Evolutionary conservation across 2,113 vertebrate species (phyloP).

Genomic region (Heterotis niloticus): DNA sequence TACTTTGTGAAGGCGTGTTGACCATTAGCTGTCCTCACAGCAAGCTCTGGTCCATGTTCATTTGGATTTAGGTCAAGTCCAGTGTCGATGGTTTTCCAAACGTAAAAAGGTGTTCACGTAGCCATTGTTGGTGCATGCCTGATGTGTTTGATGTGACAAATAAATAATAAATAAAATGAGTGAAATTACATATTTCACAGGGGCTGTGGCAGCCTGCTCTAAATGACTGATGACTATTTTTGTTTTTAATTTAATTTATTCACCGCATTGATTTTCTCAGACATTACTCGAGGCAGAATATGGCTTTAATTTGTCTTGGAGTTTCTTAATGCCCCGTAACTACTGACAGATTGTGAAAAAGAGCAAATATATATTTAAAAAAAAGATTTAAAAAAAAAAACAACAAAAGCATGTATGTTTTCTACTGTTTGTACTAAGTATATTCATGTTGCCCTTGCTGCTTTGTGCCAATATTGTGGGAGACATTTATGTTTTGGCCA

Average conservation of each 20-base stretch:
- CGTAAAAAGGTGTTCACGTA: slow-evolving; percentile 52
- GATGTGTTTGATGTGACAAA: slow-evolving; percentile 68
- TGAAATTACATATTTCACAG: slow-evolving; percentile 29
- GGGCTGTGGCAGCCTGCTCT: slow-evolving; percentile 49
- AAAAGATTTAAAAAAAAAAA: slow-evolving; percentile 42
- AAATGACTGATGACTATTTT: slow-evolving; percentile 31
- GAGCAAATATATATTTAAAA: slow-evolving; percentile 67
- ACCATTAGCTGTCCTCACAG: slow-evolving; percentile 49
- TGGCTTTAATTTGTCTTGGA: slow-evolving; percentile 58
- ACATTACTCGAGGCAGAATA: slow-evolving; percentile 55
- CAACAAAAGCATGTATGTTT: slow-evolving; percentile 71
- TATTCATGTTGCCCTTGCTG: slow-evolving; percentile 71
- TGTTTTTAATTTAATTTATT: slow-evolving; percentile 25
- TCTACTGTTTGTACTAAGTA: slow-evolving; percentile 73
- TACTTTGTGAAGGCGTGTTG: slow-evolving; percentile 45
- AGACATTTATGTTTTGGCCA: slow-evolving; percentile 65
- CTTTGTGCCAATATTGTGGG: slow-evolving; percentile 71
- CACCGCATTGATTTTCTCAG: slow-evolving; percentile 33
- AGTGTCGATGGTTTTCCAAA: slow-evolving; percentile 42
- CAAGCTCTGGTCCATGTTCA: slow-evolving; percentile 35
- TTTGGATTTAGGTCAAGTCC: slow-evolving; percentile 31
- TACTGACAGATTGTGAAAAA: slow-evolving; percentile 51
- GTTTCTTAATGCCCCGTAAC: slow-evolving; percentile 56
- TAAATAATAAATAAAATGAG: slow-evolving; percentile 37
- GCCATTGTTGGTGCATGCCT: slow-evolving; percentile 69